These are phyloP conservation scores for Sternotherus odoratus DNA, from an alignment of 2,797 vertebrate genomes.

Conservation along the genomic window DNA sequence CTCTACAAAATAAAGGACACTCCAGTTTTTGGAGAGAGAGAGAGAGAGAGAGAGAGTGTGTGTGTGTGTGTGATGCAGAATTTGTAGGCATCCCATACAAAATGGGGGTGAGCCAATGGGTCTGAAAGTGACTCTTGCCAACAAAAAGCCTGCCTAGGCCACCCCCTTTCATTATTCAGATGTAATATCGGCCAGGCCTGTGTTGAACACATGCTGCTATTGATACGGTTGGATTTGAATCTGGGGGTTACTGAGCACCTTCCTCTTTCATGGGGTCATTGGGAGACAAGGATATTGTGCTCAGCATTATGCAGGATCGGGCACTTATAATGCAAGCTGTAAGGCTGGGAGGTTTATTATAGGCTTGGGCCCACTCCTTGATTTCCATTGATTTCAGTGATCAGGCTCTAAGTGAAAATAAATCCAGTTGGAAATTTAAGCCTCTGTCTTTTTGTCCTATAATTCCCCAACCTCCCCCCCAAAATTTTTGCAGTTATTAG, in stretches of 20 bases:
- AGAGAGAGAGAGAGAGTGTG: no score
- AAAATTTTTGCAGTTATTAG: background rate
- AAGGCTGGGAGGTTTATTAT: background rate
- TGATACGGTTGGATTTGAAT: background rate
- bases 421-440: background rate
- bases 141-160: background rate
- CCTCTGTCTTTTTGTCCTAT: background rate
- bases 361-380: background rate
- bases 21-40: background rate
- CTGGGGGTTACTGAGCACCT: background rate
- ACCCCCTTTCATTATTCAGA: background rate
- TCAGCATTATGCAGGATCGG: background rate
- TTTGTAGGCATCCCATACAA: background rate
- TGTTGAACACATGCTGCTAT: background rate
- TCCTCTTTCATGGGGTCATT: background rate
- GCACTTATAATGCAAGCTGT: background rate
- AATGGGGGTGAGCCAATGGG: background rate
- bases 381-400: background rate
- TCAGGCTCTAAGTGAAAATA: background rate
- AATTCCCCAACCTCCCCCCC: background rate
- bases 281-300: background rate
- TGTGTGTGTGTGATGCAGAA: no score
- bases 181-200: background rate
- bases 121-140: background rate
- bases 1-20: background rate